These are phyloP conservation scores for Nycticorax nycticorax DNA, from an alignment of 2,113 vertebrate species.

Conservation along the genomic window DNA sequence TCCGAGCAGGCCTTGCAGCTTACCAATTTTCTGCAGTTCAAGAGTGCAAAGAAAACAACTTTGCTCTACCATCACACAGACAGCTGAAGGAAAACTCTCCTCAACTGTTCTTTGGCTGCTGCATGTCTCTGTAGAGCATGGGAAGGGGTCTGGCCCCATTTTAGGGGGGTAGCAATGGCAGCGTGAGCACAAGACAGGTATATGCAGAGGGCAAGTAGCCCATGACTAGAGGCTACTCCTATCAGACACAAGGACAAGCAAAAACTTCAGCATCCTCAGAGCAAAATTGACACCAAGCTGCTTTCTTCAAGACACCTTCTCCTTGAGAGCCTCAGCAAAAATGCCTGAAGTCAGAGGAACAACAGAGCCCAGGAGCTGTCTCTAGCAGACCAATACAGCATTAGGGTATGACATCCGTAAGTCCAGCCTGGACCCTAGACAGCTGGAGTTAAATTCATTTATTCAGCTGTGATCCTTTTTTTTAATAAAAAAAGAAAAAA, in stretches of 20 bases:
- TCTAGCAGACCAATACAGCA: not conserved
- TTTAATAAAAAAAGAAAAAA: no score
- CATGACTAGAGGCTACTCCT: not conserved
- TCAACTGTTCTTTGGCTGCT: not conserved
- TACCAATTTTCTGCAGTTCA: not conserved
- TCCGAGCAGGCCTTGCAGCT: not conserved
- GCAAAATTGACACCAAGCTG: rapidly evolving
- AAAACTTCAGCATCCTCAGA: not conserved
- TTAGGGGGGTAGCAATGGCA: not conserved
- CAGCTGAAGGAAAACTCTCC: not conserved
- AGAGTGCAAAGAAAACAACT: not conserved
- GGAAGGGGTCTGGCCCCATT: rapidly evolving
- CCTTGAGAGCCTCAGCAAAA: not conserved
- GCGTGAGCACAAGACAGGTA: not conserved
- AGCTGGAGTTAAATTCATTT: not conserved
- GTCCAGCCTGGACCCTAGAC: not conserved
- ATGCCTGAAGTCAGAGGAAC: not conserved
- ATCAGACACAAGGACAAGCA: not conserved
- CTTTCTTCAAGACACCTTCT: not conserved
- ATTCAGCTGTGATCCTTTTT: not conserved
- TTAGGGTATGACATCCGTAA: not conserved
- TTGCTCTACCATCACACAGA: not conserved
- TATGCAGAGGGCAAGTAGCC: not conserved
- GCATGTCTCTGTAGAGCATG: not conserved
- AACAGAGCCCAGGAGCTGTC: not conserved